Evolutionary conservation across 23 tunicate genomes (phyloP).

Genomic region (Styela clava): DNA sequence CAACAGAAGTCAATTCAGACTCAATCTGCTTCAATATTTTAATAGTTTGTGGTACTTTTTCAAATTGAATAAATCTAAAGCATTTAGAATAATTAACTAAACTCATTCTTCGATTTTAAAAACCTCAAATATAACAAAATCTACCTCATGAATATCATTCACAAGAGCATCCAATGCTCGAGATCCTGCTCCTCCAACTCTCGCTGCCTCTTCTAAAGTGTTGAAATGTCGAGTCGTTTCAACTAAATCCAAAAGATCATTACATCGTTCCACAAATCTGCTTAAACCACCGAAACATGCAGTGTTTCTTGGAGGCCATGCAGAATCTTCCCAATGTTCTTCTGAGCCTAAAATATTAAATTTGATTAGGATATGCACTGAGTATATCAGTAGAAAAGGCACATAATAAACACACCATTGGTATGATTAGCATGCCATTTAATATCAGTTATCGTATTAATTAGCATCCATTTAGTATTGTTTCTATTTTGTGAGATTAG

Average conservation of each 20-base stretch:
- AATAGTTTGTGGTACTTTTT: too few species aligned
- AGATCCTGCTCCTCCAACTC: constrained; percentile 88
- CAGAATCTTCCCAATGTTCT: constrained; percentile 34
- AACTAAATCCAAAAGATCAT: constrained; percentile 84
- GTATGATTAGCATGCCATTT: too few species aligned
- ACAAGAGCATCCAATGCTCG: constrained; percentile 78
- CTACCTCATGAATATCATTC: constrained; percentile 78
- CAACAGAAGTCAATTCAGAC: too few species aligned
- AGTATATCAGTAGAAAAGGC: neutral
- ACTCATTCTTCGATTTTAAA: too few species aligned
- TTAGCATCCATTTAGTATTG: too few species aligned
- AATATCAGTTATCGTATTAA: too few species aligned
- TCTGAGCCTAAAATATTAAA: constrained; percentile 2
- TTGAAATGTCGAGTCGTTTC: constrained; percentile 85
- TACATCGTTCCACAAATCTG: constrained; percentile 87
- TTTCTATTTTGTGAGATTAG: too few species aligned
- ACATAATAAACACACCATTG: too few species aligned
- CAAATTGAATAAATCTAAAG: too few species aligned
- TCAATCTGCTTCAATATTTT: too few species aligned
- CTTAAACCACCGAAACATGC: constrained; percentile 72
- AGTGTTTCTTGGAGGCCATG: constrained; percentile 72
- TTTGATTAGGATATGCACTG: neutral
- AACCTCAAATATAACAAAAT: too few species aligned
- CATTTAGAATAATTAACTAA: too few species aligned
- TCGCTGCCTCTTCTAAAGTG: constrained; percentile 79